Percentiles rank a stretch among this genome's conserved stretches.
Evolutionary conservation across 1,140 invertebrate species (phyloP).

Genomic region (Watersipora subatra): DNA sequence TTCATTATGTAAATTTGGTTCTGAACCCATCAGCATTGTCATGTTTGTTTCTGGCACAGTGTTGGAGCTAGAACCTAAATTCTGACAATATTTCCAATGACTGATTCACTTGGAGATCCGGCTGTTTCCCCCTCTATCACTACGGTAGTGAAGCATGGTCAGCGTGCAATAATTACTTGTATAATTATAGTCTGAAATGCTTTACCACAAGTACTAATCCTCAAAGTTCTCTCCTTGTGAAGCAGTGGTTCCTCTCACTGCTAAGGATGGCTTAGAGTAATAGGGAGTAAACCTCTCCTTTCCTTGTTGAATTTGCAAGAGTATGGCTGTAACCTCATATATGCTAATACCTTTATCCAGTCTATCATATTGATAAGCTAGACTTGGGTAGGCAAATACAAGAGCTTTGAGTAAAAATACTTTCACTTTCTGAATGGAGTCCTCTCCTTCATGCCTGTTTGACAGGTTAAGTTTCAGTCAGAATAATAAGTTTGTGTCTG

Average conservation of each 20-base stretch:
- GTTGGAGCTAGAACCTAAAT: constrained; percentile 11
- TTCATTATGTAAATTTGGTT: not conserved
- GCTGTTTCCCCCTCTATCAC: constrained; percentile 9
- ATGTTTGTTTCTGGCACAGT: constrained; percentile 4
- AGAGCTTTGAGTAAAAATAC: constrained; percentile 6
- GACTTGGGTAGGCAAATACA: constrained; percentile 14
- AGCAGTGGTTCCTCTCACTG: constrained; percentile 6
- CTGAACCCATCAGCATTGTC: not conserved
- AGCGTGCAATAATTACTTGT: constrained; percentile 3
- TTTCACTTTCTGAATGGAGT: constrained; percentile 1
- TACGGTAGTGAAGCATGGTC: constrained; percentile 11
- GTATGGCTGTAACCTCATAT: constrained; percentile 17
- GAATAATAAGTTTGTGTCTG: no score
- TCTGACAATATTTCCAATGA: constrained; percentile 11
- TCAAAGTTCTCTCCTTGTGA: constrained; percentile 6
- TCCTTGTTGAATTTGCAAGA: constrained; percentile 20
- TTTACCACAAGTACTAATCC: constrained; percentile 5
- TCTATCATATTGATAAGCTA: constrained; percentile 13
- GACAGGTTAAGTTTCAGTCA: no score
- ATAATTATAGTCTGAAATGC: constrained; percentile 10
- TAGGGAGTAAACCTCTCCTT: constrained; percentile 8
- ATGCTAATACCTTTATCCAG: constrained; percentile 19
- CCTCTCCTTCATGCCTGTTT: no score
- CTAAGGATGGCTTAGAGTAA: constrained; percentile 6
- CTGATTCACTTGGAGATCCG: constrained; percentile 10